A percentile compares a stretch with the other conserved stretches of the same genome.
phyloP scores from a whole-genome alignment of 1,140 invertebrate species.

The Bombus affinis region DNA sequence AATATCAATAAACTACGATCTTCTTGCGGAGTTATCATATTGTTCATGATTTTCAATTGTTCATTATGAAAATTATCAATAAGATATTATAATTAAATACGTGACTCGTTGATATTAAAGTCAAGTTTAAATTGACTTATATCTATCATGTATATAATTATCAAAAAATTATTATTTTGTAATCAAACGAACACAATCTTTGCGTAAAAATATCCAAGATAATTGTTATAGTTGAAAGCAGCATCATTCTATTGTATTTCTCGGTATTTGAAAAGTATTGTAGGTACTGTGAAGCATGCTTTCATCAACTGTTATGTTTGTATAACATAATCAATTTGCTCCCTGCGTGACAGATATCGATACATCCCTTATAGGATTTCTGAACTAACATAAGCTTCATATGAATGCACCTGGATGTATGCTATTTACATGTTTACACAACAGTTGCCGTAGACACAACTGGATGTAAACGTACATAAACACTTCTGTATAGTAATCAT shows the following conservation, averaged over 20 bases:
- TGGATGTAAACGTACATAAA: not conserved
- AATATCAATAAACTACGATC: not conserved
- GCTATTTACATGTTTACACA: not conserved
- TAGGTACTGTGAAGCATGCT: not conserved
- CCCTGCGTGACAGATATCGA: not conserved
- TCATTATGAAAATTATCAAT: not conserved
- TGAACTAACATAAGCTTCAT: not conserved
- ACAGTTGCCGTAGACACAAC: not conserved
- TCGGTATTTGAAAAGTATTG: not conserved
- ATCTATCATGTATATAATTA: not conserved
- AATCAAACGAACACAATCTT: not conserved
- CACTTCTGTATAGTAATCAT: not conserved
- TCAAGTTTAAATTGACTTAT: not conserved
- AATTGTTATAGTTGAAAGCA: not conserved
- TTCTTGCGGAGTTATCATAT: not conserved
- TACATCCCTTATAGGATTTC: constrained; percentile 7
- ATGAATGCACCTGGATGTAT: not conserved
- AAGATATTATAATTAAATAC: not conserved
- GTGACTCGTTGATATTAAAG: not conserved
- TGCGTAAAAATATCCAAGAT: not conserved
- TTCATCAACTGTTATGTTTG: not conserved
- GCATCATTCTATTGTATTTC: not conserved
- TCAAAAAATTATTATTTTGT: not conserved
- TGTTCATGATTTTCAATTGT: not conserved
- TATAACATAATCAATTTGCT: not conserved